Base-by-base conservation (phyloP, 1,140 invertebrate genomes). In the Caenorhabditis remanei region DNA sequence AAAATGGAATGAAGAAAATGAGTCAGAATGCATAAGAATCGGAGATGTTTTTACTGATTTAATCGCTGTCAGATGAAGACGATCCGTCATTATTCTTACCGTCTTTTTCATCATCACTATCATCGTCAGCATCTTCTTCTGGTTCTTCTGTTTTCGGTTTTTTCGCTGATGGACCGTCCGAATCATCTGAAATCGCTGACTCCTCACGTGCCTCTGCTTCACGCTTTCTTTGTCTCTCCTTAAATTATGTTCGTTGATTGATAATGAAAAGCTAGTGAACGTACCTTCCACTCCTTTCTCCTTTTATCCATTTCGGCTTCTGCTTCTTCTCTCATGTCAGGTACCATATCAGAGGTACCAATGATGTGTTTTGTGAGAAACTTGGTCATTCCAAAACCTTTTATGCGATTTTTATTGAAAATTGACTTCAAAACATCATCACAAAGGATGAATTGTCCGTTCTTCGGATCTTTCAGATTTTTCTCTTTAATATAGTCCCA, bases 281-380 rank as follows among this genome's bases (percentile, higher is more conserved):
- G 8, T 53, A 79, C 71, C 71, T 53, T n/a, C 71, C 71, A 79
- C n/a, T 79, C 71, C 21, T 24, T 53, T 79, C 46, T 79, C 24
- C 71, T 48, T 14, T 79, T 79, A 48, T 50, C 21, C 71, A 79
- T 79, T 53, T 79, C 71, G 8, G 13, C 21, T 79, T 79, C 71
- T 16, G 71, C 71, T 24, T 79, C 71, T 79, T 50, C 46, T 21
- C 43, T 48, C 71, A 79, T 79, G 11, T 79, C 71, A 3, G 43
- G 46, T 24, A 6, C 46, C 71, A 79, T 79, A 79, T 79, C 71
- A 50, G 4, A 24, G 11, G 46, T 50, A 21, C 71, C 71, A 24
- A 79, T 79, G 21, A 79, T 79, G 71, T 79, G 71, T 79, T n/a
- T 53, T n/a, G 71, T 79, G 21, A 79, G 46, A n/a, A 79, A 79